Percentiles rank a stretch among this genome's conserved stretches.
phyloP scores from a whole-genome alignment of 2,888 invertebrate genomes.

The Thymelicus acteon region DNA sequence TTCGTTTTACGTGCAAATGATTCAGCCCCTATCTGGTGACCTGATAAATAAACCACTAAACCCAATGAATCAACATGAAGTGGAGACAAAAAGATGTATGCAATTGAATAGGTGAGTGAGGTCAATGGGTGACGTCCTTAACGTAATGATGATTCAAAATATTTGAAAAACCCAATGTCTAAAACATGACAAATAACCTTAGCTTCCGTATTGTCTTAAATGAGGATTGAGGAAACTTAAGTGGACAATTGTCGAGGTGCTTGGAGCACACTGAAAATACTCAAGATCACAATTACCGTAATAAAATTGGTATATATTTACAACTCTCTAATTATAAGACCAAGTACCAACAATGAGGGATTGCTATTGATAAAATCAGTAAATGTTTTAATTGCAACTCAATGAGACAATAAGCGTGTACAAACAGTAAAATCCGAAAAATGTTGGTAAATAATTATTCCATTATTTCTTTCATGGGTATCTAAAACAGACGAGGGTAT shows the following conservation, averaged over 20 bases:
- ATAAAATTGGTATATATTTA: no score
- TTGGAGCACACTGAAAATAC: no score
- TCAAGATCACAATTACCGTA: no score
- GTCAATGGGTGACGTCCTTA: background rate
- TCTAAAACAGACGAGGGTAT: constrained; percentile 46
- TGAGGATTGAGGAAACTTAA: background rate
- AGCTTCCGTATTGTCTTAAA: background rate
- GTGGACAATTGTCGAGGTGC: background rate
- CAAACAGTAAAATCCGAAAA: no score
- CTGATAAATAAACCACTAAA: constrained; percentile 16
- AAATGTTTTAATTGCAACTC: no score
- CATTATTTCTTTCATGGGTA: background rate
- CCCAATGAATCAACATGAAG: constrained; percentile 12
- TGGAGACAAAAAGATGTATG: constrained; percentile 2
- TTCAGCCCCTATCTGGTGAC: constrained; percentile 25
- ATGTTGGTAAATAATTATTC: background rate
- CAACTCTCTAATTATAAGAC: no score
- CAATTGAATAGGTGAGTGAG: constrained; percentile 10
- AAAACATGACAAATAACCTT: background rate
- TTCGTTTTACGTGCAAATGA: constrained; percentile 23
- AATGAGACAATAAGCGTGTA: no score
- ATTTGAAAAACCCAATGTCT: background rate
- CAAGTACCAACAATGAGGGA: no score
- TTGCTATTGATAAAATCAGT: no score
- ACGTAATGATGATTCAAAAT: constrained; percentile 1